Percentiles rank a stretch among this genome's conserved stretches.
Conservation (phyloP, 2,888 invertebrate genomes). For the Atrina japonica region DNA sequence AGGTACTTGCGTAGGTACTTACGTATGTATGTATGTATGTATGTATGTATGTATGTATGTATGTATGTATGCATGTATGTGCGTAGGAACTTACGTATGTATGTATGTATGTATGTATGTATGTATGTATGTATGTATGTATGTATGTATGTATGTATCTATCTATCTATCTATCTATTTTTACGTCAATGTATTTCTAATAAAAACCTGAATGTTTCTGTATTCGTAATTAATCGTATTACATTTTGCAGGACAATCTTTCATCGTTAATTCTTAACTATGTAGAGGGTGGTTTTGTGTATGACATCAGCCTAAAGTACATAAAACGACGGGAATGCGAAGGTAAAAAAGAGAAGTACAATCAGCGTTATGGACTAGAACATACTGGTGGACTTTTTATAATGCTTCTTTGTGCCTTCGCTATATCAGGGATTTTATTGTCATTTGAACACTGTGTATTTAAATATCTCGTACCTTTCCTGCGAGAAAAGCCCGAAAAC, state of each 20-base stretch:
- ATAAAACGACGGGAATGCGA: slow-evolving; percentile 82
- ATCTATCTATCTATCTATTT: too few relatives aligned
- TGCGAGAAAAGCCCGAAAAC: slow-evolving; percentile 91
- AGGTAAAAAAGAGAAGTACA: slow-evolving; percentile 81
- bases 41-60: too few relatives aligned
- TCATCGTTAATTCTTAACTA: slow-evolving; percentile 91
- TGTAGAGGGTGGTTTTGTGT: slow-evolving; percentile 73
- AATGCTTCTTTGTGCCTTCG: slow-evolving; percentile 72
- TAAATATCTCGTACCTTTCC: slow-evolving; percentile 91
- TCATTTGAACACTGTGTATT: slow-evolving; percentile 93
- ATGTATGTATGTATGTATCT: too few relatives aligned
- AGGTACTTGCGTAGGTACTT: too few relatives aligned
- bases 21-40: too few relatives aligned
- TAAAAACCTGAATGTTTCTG: too few relatives aligned
- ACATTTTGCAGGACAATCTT: slow-evolving; percentile 87
- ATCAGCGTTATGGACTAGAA: slow-evolving; percentile 62
- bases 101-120: too few relatives aligned
- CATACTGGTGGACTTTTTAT: slow-evolving; percentile 73
- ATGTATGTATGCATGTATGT: too few relatives aligned
- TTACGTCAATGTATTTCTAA: too few relatives aligned
- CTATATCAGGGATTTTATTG: slow-evolving; percentile 85
- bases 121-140: too few relatives aligned
- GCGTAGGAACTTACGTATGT: too few relatives aligned
- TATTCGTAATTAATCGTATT: neutral
- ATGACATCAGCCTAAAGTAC: slow-evolving; percentile 69